Base-by-base conservation (phyloP, 2,888 invertebrate species). In the Heteropelma amictum region DNA sequence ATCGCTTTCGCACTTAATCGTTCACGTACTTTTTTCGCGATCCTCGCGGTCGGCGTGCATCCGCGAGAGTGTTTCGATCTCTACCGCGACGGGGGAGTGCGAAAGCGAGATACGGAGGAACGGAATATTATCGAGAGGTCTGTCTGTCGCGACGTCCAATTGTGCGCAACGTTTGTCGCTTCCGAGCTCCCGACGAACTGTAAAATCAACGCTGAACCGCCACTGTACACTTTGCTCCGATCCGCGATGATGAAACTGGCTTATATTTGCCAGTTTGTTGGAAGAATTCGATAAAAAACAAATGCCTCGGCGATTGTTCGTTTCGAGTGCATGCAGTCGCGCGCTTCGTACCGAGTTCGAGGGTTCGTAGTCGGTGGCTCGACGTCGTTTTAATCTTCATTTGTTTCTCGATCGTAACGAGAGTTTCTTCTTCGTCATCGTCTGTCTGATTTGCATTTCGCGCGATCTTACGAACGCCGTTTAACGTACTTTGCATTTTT, bases 201-300 rank as follows among this genome's bases (percentile, higher is more conserved):
- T 12, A 45, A 54, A 40, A 53, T 26, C 61, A 53, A 54, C n/a
- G 17, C 61, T 12, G 54, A 40, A 38, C 58, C 54, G 60, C 54
- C 60, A 26, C 61, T n/a, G n/a, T n/a, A n/a, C 49, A 33, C 42
- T 61, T 70, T 65, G 70, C 77, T 42, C 68, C n/a, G n/a, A n/a
- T n/a, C n/a, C n/a, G n/a, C 63, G 38, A 77, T 77, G 71, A 78
- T 69, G 77, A 78, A 78, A 78, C 70, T 72, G 28, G 53, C 63
- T 77, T 77, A 77, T 77, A 77, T 77, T 72, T 45, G 76, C 72
- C 72, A 30, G 51, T 23, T 64, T 47, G 58, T 64, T 58, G 64
- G 51, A 51, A 38, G 53, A 60, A 64, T 70, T 70, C 60, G 70
- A 70, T 61, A 61, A 61, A 38, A 45, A 65, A 65, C 72, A 71